Base-by-base conservation (phyloP, 30 jellyfish, hydroid and myxozoan species). In the Hydra vulgaris region DNA sequence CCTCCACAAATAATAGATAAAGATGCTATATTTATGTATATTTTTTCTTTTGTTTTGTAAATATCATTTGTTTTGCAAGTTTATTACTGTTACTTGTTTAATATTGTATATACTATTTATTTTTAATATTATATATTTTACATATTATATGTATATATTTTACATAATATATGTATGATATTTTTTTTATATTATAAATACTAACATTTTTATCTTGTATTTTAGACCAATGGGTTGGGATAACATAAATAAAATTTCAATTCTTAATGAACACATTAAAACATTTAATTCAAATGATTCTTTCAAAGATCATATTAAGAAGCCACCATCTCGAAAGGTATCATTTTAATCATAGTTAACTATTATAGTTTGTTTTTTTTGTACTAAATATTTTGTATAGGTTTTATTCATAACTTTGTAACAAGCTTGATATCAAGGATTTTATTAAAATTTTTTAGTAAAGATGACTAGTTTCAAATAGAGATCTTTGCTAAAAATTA, bases 161-260 rank as follows among this genome's bases (percentile, higher is more conserved):
- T n/a, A n/a, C n/a, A n/a, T n/a, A n/a, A n/a, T n/a, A n/a, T n/a
- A n/a, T n/a, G n/a, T n/a, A n/a, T n/a, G n/a, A n/a, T n/a, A n/a
- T n/a, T n/a, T n/a, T n/a, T n/a, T n/a, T n/a, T n/a, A n/a, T n/a
- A n/a, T n/a, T n/a, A n/a, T n/a, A n/a, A n/a, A n/a, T n/a, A n/a
- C n/a, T n/a, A n/a, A n/a, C n/a, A n/a, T n/a, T n/a, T n/a, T n/a
- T 22, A 22, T 70, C 40, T 25, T 18, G 0, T 22, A 70, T 40
- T 82, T 0, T 81, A 91, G 98, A 74, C 98, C 98, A 53, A 87
- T 87, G 96, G 98, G 98, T 15, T 91, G 98, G 98, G 98, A 91
- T 79, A 87, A 86, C 80, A 88, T 78, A 53, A 87, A 84, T 83
- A 91, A 91, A 61, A 86, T 91, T 12, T 85, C 85, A 26, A 91